A percentile compares a stretch with the other conserved stretches of the same genome.
These are phyloP conservation scores for Apocrypta bakeri DNA, from an alignment of 1,140 invertebrate species.

Conservation along the genomic window DNA sequence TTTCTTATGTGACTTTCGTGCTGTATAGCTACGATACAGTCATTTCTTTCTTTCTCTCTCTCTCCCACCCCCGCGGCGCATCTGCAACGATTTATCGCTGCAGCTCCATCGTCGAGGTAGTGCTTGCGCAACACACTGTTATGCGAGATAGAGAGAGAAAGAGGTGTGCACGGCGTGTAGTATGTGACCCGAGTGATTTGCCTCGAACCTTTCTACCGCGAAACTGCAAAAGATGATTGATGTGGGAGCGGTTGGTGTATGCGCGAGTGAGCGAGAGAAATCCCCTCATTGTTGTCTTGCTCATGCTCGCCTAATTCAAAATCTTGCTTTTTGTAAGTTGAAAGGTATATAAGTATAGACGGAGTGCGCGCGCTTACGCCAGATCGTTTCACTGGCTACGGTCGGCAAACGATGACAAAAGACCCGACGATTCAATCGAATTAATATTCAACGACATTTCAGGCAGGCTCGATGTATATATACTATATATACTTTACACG, in stretches of 20 bases:
- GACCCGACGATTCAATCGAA: constrained; percentile 48
- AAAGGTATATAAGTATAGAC: not conserved
- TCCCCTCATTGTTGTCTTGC: constrained; percentile 25
- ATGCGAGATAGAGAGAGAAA: not conserved
- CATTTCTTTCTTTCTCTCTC: constrained; percentile 56
- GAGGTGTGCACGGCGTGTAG: not conserved
- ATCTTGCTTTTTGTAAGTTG: constrained; percentile 48
- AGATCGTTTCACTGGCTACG: not conserved
- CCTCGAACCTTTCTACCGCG: constrained; percentile 60
- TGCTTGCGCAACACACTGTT: not conserved
- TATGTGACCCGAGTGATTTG: constrained; percentile 55
- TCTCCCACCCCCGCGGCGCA: not conserved
- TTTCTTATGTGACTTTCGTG: not conserved
- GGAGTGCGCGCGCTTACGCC: constrained; percentile 8
- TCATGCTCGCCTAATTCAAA: constrained; percentile 15
- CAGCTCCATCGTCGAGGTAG: not conserved
- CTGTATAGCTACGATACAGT: not conserved
- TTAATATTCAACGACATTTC: constrained; percentile 26
- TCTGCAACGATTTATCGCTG: not conserved
- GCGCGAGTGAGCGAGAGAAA: too few species aligned
- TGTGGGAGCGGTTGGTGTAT: constrained; percentile 63
- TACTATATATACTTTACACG: constrained; percentile 27
- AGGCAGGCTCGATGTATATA: not conserved
- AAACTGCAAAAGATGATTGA: constrained; percentile 66
- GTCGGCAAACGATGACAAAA: constrained; percentile 24